A percentile compares a stretch with the other conserved stretches of the same genome.
These are phyloP conservation scores for Actenoides lindsayi DNA, from an alignment of 2,113 vertebrate species.

Conservation along the genomic window DNA sequence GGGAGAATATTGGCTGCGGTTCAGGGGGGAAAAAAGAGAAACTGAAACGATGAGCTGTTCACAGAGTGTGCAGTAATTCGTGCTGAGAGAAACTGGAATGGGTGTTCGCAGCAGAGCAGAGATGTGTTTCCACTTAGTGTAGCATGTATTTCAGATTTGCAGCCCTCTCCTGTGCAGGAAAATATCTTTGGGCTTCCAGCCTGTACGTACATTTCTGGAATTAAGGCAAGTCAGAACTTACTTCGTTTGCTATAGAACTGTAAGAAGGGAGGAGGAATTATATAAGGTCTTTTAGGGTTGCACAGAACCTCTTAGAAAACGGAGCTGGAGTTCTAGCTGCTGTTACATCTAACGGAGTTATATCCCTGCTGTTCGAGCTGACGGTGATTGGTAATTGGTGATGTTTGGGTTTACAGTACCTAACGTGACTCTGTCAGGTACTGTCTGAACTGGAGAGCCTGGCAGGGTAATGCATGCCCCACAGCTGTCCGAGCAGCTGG, in stretches of 20 bases:
- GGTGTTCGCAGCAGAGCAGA: not conserved
- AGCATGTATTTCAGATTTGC: not conserved
- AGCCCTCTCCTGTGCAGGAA: not conserved
- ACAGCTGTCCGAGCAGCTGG: not conserved
- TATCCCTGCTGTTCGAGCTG: not conserved
- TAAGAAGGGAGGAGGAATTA: not conserved
- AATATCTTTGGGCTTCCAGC: not conserved
- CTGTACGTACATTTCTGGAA: not conserved
- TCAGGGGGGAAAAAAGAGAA: not conserved
- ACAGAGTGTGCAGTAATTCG: not conserved
- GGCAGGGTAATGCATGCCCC: not conserved
- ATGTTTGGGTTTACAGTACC: not conserved
- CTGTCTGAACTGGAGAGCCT: not conserved
- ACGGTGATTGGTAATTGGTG: not conserved
- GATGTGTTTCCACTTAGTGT: not conserved
- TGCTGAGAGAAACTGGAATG: not conserved
- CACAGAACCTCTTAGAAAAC: not conserved
- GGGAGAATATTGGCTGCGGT: not conserved
- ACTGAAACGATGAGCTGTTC: not conserved
- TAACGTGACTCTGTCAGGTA: not conserved
- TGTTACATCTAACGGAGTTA: not conserved
- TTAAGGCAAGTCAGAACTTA: not conserved
- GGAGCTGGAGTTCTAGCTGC: not conserved
- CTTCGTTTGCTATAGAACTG: not conserved
- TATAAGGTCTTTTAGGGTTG: not conserved